These are phyloP conservation scores for Etheostoma cragini DNA, from an alignment of 2,113 vertebrate genomes.

Conservation along the genomic window DNA sequence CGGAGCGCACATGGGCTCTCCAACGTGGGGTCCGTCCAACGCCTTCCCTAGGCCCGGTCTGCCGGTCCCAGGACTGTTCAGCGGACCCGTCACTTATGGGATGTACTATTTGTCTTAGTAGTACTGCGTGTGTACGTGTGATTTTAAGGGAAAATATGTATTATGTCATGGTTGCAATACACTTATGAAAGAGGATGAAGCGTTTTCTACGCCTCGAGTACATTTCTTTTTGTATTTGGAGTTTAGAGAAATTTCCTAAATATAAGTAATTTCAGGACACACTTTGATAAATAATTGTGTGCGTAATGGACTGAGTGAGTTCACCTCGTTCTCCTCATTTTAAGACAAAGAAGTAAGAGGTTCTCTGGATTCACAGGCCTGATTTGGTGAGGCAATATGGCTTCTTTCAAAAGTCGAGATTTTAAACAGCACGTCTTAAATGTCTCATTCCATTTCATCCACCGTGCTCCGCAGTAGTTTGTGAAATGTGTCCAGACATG, in stretches of 20 bases:
- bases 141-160: not conserved
- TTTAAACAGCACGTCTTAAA: conserved; percentile 56
- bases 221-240: conserved; percentile 21
- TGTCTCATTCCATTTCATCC: conserved; percentile 11
- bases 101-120: conserved; percentile 88
- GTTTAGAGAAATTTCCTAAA: not conserved
- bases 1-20: conserved; percentile 81
- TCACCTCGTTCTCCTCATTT: conserved; percentile 3
- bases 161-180: conserved; percentile 40
- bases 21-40: conserved; percentile 78
- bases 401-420: conserved; percentile 42
- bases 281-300: not conserved
- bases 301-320: conserved; percentile 7
- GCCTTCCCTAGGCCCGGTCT: conserved; percentile 81
- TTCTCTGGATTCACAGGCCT: conserved; percentile 30
- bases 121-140: not conserved
- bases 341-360: not conserved
- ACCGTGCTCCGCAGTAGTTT: not conserved
- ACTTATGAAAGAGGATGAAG: conserved; percentile 11
- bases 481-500: conserved; percentile 17
- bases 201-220: conserved; percentile 3
- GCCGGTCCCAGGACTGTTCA: conserved; percentile 85
- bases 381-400: conserved; percentile 3
- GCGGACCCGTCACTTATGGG: conserved; percentile 86
- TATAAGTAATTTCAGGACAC: not conserved